Evolutionary conservation across 2,113 vertebrate species (phyloP).

Genomic region (Planiliza haematocheilus): DNA sequence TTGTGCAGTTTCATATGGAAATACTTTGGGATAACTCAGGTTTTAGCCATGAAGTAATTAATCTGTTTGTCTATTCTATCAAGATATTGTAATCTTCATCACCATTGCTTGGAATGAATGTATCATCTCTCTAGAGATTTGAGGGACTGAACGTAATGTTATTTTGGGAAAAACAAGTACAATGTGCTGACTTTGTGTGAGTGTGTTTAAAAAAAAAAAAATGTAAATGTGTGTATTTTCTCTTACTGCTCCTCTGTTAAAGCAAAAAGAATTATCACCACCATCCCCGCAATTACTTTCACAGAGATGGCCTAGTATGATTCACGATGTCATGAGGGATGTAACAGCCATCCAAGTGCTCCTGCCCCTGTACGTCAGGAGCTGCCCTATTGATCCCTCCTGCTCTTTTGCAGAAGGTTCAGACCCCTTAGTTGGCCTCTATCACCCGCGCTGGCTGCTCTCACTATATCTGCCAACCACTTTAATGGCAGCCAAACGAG

Average conservation of each 20-base stretch:
- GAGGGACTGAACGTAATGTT: slow-evolving; percentile 43
- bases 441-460: slow-evolving; percentile 35
- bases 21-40: slow-evolving; percentile 86
- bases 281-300: slow-evolving; percentile 18
- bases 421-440: slow-evolving; percentile 43
- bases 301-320: slow-evolving; percentile 38
- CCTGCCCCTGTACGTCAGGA: slow-evolving; percentile 38
- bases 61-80: slow-evolving; percentile 66
- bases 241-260: slow-evolving; percentile 40
- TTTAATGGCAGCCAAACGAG: slow-evolving; percentile 50
- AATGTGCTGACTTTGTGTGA: slow-evolving; percentile 39
- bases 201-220: slow-evolving; percentile 22
- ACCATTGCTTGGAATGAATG: slow-evolving; percentile 77
- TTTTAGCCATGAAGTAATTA: slow-evolving; percentile 82
- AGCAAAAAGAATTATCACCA: slow-evolving; percentile 45
- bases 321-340: slow-evolving; percentile 75
- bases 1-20: slow-evolving; percentile 83
- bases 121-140: slow-evolving; percentile 61
- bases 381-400: slow-evolving; percentile 52
- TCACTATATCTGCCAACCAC: slow-evolving; percentile 55
- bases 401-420: slow-evolving; percentile 50
- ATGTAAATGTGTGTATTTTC: slow-evolving; percentile 49
- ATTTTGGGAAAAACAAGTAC: slow-evolving; percentile 19
- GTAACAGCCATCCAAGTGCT: slow-evolving; percentile 72
- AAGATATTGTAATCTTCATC: slow-evolving; percentile 73